A percentile compares a stretch with the other conserved stretches of the same genome.
These are phyloP conservation scores for Trichonephila inaurata DNA, from an alignment of 1,140 invertebrate species.

Conservation along the genomic window DNA sequence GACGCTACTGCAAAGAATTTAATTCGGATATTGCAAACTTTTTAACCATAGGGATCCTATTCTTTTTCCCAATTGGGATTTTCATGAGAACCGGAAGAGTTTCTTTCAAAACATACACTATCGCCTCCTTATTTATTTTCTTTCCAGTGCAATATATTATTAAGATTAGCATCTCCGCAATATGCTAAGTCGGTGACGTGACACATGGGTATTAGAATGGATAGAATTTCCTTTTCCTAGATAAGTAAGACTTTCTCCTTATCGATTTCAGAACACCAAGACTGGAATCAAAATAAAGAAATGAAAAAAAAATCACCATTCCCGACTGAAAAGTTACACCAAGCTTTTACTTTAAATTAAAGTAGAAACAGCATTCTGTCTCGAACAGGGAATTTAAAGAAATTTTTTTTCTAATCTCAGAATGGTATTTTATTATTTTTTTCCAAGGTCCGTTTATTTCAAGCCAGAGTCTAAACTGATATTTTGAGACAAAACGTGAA, in stretches of 20 bases:
- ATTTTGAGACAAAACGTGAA: slow-evolving; percentile 37
- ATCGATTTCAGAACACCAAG: slow-evolving; percentile 52
- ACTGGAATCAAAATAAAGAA: slow-evolving; percentile 64
- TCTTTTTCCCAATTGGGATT: neutral
- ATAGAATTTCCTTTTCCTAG: slow-evolving; percentile 17
- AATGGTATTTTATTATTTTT: slow-evolving; percentile 55
- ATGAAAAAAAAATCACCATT: slow-evolving; percentile 54
- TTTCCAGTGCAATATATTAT: slow-evolving; percentile 54
- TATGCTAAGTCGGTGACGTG: slow-evolving; percentile 66
- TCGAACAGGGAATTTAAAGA: slow-evolving; percentile 40
- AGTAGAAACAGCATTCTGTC: slow-evolving; percentile 5
- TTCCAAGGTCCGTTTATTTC: slow-evolving; percentile 6
- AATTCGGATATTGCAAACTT: slow-evolving; percentile 2
- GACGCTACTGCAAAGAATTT: neutral
- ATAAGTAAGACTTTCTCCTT: slow-evolving; percentile 58
- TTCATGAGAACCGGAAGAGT: neutral
- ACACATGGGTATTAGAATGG: slow-evolving; percentile 48
- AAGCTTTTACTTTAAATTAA: slow-evolving; percentile 73
- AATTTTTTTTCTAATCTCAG: slow-evolving; percentile 61
- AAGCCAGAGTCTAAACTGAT: neutral
- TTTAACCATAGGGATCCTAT: neutral
- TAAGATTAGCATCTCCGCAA: slow-evolving; percentile 57
- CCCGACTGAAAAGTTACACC: slow-evolving; percentile 52
- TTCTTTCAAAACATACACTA: slow-evolving; percentile 25
- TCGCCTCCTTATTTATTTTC: slow-evolving; percentile 51